These are phyloP conservation scores for Entomyzon cyanotis DNA, from an alignment of 2,113 vertebrate species.

Conservation along the genomic window DNA sequence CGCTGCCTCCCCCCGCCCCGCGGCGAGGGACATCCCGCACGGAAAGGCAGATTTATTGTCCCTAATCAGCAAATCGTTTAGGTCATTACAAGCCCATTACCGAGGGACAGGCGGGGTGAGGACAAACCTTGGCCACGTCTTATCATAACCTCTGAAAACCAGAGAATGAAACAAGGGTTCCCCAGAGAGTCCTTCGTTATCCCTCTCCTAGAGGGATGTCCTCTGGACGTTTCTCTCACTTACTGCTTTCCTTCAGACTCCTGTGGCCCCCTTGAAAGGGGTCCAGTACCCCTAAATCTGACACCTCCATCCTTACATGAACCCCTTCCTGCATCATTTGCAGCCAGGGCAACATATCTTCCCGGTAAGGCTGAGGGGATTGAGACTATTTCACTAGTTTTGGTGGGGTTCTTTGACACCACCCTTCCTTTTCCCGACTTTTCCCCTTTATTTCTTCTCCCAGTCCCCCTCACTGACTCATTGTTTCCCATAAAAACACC, in stretches of 20 bases:
- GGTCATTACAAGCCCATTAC: constrained; percentile 90
- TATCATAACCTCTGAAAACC: constrained; percentile 67
- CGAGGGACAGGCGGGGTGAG: constrained; percentile 73
- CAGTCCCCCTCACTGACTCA: not conserved
- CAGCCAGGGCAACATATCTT: accelerated
- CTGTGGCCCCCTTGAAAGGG: not conserved
- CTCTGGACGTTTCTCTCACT: not conserved
- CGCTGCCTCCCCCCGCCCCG: not conserved
- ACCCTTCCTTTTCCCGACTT: not conserved
- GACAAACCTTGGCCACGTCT: constrained; percentile 58
- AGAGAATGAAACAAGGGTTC: constrained; percentile 4
- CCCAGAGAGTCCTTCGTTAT: constrained; percentile 32
- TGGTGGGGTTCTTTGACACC: not conserved
- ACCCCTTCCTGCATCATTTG: not conserved
- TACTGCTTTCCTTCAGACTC: not conserved
- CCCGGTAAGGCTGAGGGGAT: not conserved
- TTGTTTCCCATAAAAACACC: not conserved
- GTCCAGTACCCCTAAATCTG: not conserved
- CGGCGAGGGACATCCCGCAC: not conserved
- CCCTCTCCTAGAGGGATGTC: not conserved
- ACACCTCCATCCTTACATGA: not conserved
- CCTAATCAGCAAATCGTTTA: constrained; percentile 90
- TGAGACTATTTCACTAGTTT: not conserved
- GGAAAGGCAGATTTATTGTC: constrained; percentile 89
- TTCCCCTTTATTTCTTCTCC: not conserved